Evolutionary conservation across 2,888 invertebrate genomes (phyloP), one percentile per base, ranked within the genome.

Genomic region (Aspidapion aeneum): DNA sequence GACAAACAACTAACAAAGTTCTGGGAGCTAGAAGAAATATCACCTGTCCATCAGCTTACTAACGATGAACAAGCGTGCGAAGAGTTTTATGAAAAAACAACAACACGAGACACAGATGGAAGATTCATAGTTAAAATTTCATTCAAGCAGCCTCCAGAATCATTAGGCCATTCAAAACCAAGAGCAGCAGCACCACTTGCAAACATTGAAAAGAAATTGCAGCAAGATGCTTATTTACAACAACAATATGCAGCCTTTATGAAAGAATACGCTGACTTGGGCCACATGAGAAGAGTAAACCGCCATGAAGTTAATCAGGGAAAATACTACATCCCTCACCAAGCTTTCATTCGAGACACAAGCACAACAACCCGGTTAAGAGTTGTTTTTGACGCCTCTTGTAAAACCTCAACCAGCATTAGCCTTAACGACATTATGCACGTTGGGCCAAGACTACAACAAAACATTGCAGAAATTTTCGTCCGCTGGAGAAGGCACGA

Each of bases 401-500:
- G 63, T 22, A 65, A 67, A 64, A 61, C 66, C 5, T 57, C 50
- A 9, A 61, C 22, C 22, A 62, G 61, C 12, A 22, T 21, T 3
- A 63, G 63, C 49, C 20, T 69, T 2, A 68, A 69, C 48, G 60
- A 68, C 1, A 56, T 54, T 19, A 60, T 68, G 55, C 52, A 63
- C 18, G 49, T 22, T 1, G 68, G 65, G 9, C 69, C 70, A 9
- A 64, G 61, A 58, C 21, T 70, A 18, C 65, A 69, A 50, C 61
- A 70, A 55, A 68, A 72, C 16, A 21, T 72, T 18, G 9, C 65
- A 17, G 63, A 65, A 19, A 69, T 72, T 18, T 49, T 72, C n/a
- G 19, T 72, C 55, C 60, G 72, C 54, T 73, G 67, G 67, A 62
- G 72, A 67, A 51, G 1, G 3, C 65, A 72, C 57, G n/a, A n/a